Percentiles rank a stretch among this genome's conserved stretches.
phyloP scores from a whole-genome alignment of 2,113 vertebrate genomes.

The Grus americana region DNA sequence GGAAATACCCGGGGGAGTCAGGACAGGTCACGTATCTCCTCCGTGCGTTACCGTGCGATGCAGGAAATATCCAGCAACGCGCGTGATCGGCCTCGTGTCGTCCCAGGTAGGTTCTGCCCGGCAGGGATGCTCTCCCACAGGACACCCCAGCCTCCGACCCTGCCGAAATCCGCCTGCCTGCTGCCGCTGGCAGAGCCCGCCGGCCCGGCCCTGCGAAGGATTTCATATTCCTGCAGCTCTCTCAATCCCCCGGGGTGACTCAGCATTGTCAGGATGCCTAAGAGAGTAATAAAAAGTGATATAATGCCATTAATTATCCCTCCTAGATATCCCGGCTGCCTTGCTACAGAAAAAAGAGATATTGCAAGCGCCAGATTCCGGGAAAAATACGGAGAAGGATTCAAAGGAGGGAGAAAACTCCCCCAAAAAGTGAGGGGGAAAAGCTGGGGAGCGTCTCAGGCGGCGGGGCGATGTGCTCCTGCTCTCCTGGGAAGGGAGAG shows the following conservation, averaged over 20 bases:
- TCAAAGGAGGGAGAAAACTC: background rate
- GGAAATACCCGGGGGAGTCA: accelerated
- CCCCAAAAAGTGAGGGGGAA: background rate
- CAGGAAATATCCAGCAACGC: accelerated
- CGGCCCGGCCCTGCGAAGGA: background rate
- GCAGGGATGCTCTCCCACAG: background rate
- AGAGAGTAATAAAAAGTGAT: background rate
- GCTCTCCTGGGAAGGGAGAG: background rate
- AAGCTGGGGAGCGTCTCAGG: background rate
- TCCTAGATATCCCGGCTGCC: background rate
- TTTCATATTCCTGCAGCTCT: background rate
- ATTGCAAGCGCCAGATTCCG: accelerated
- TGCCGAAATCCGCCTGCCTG: background rate
- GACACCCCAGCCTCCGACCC: background rate
- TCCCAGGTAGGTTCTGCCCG: background rate
- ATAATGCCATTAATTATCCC: background rate
- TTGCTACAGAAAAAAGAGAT: background rate
- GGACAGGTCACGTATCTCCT: background rate
- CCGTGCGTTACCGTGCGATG: accelerated
- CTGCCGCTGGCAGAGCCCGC: background rate
- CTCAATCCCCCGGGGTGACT: background rate
- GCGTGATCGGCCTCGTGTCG: accelerated
- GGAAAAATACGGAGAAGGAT: background rate
- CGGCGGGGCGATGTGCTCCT: accelerated
- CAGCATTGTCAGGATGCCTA: background rate